Evolutionary conservation across 35 echinoderm and acorn worm genomes (phyloP), one percentile per base, ranked within the genome.

Genomic region (Holothuria glaberrima): DNA sequence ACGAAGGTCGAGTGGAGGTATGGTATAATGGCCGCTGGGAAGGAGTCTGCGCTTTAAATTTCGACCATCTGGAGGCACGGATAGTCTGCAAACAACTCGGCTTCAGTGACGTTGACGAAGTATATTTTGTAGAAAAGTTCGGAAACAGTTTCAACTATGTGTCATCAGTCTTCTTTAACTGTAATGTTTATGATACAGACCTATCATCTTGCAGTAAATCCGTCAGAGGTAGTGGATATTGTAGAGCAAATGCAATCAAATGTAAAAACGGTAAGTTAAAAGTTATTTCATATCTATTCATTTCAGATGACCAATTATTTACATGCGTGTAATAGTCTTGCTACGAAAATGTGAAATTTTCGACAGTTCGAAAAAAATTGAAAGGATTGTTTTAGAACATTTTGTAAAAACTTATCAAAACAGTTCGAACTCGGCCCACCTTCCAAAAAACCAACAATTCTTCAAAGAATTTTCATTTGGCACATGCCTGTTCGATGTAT

Each of bases 41-140:
- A 30, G 45, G 13, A 75, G 21, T 75, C 7, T 75, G 71, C 32
- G 29, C 17, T 30, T 32, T 12, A 1, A 41, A 41, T 75, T 75
- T 75, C 29, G 22, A 75, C 71, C 17, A 17, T 5, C 22, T 6
- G 1, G 71, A 75, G 34, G 71, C 71, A 12, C 25, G 19, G 29
- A 75, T 30, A 75, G 71, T 75, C 45, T 75, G 71, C 45, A 75
- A 41, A 75, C 71, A 75, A 18, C 30, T 75, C 7, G 71, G 71
- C 5, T 75, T 36, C 29, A 19, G 32, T 30, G 71, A 18, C 22
- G 34, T 41, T 18, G 71, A 34, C 20, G 71, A 75, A n/a, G 34
- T 75, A 20, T 38, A 36, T 12, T 14, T 22, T 30, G 32, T 4
- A 36, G 33, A 33, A 13, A 20, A 31, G 3, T 75, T 75, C 34